Evolutionary conservation across 2,888 invertebrate genomes (phyloP).

Genomic region (Netelia inedita): DNA sequence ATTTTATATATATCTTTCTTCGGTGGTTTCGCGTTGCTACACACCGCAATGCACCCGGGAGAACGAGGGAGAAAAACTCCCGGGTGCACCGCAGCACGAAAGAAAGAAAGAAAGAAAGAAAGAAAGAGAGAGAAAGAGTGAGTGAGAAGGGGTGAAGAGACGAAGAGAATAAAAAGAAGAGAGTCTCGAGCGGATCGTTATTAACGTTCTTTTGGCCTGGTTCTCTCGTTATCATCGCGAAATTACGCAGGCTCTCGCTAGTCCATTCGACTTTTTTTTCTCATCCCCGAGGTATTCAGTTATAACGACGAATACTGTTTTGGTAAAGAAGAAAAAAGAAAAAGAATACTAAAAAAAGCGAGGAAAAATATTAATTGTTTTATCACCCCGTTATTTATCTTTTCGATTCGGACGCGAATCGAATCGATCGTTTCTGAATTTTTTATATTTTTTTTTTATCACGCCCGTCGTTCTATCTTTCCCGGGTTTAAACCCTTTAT

Average conservation of each 20-base stretch:
- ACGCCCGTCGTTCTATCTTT: background rate
- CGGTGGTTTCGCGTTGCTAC: slow-evolving; percentile 50
- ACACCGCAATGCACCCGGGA: slow-evolving; percentile 48
- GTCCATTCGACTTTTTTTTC: slow-evolving; percentile 24
- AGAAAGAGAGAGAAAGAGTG: slow-evolving; percentile 2
- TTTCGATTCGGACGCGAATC: no score
- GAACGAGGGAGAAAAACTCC: background rate
- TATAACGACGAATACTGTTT: background rate
- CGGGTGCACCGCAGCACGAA: slow-evolving; percentile 29
- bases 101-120: slow-evolving; percentile 16
- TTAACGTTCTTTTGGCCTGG: slow-evolving; percentile 50
- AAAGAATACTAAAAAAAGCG: background rate
- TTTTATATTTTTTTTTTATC: slow-evolving; percentile 4
- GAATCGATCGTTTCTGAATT: background rate
- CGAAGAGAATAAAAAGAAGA: background rate
- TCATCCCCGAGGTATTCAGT: background rate
- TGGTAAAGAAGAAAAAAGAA: background rate
- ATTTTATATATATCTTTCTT: slow-evolving; percentile 57
- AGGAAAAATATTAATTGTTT: background rate
- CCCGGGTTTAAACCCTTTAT: slow-evolving; percentile 18
- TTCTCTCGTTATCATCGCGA: slow-evolving; percentile 43
- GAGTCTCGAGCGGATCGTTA: slow-evolving; percentile 34
- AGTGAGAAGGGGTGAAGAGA: no score
- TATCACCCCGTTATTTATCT: no score
- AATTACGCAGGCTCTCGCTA: slow-evolving; percentile 21